Evolutionary conservation across 1,140 invertebrate species (phyloP).

Genomic region (Apis dorsata): DNA sequence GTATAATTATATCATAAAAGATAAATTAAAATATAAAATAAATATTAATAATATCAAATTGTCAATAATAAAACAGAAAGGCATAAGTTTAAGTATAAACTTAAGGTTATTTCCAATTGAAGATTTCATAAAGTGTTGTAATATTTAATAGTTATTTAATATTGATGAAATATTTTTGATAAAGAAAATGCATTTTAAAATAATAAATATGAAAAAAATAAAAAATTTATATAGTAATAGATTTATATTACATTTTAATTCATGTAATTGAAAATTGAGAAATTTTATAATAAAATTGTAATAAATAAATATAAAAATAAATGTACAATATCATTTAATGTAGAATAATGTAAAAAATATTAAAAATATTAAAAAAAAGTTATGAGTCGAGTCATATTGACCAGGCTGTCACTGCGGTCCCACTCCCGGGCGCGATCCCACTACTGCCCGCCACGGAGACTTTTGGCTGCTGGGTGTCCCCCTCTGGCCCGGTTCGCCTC

Average conservation of each 20-base stretch:
- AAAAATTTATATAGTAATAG: neutral
- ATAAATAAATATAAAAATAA: neutral
- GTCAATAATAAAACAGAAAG: no score
- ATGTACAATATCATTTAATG: neutral
- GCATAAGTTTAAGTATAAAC: no score
- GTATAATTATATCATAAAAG: no score
- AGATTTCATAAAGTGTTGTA: neutral
- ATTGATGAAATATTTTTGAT: neutral
- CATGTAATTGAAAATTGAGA: neutral
- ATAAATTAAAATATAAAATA: no score
- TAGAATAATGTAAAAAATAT: constrained; percentile 33
- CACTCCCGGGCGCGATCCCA: constrained; percentile 98
- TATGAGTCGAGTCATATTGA: constrained; percentile 91
- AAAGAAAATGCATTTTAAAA: neutral
- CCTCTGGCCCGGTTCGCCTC: constrained; percentile 97
- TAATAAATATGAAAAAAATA: neutral
- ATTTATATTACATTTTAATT: neutral
- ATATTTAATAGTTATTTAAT: neutral
- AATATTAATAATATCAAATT: no score
- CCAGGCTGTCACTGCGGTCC: constrained; percentile 89
- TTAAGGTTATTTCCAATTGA: no score
- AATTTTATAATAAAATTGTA: neutral
- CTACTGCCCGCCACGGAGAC: constrained; percentile 97
- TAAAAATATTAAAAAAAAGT: constrained; percentile 83
- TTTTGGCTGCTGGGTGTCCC: constrained; percentile 98